These are phyloP conservation scores for Dusona sp. DNA, from an alignment of 2,888 invertebrate species.

Conservation along the genomic window DNA sequence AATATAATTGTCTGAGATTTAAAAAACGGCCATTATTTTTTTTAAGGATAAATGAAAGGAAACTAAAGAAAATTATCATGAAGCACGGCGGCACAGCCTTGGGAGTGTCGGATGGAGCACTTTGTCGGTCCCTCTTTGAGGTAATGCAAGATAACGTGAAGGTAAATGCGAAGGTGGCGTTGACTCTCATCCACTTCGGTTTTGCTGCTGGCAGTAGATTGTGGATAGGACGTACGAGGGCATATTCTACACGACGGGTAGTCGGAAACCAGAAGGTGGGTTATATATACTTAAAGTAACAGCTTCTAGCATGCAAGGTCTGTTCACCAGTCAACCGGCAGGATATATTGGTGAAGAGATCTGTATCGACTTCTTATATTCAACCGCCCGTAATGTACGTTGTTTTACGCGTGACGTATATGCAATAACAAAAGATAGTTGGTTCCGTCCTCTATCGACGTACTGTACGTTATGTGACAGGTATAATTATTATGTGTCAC, in stretches of 20 bases:
- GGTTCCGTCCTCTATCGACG: neutral
- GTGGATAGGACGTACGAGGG: conserved; percentile 34
- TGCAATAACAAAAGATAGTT: neutral
- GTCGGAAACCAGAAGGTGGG: conserved; percentile 40
- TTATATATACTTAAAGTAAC: conserved; percentile 45
- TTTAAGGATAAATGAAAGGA: neutral
- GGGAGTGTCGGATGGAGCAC: conserved; percentile 24
- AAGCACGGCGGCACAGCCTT: conserved; percentile 12
- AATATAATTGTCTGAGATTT: neutral
- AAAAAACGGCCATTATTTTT: neutral
- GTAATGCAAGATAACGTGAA: conserved; percentile 63
- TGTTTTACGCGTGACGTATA: neutral
- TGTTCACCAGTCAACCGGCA: conserved; percentile 35
- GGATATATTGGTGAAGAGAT: conserved; percentile 9
- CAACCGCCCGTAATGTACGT: neutral
- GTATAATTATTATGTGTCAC: neutral
- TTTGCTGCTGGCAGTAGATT: conserved; percentile 50
- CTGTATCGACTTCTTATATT: conserved; percentile 14
- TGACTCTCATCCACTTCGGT: conserved; percentile 51
- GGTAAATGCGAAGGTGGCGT: conserved; percentile 62
- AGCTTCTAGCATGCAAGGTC: conserved; percentile 38
- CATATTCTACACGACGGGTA: conserved; percentile 31
- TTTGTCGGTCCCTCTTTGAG: conserved; percentile 50
- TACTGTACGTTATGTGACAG: neutral
- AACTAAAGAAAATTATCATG: conserved; percentile 40